phyloP scores from a whole-genome alignment of 1,140 invertebrate genomes.

The Orussus abietinus region DNA sequence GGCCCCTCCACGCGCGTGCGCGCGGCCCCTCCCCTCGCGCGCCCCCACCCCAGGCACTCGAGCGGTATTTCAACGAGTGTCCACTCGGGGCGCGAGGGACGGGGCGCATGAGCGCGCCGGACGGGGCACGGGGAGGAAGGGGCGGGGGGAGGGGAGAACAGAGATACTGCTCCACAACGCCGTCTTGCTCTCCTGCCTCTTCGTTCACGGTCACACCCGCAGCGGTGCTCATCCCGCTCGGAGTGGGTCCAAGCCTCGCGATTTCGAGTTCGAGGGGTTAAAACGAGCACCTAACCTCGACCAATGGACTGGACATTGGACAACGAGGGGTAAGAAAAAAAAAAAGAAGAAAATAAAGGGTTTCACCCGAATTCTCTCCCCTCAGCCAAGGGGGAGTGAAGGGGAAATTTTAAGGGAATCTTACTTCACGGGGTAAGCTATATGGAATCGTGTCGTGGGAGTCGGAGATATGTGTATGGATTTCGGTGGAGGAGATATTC shows the following conservation, averaged over 20 bases:
- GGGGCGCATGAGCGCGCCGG: conserved; percentile 20
- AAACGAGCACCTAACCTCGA: no score
- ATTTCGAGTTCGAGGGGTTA: background rate
- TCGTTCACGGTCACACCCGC: conserved; percentile 51
- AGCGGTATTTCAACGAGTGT: conserved; percentile 27
- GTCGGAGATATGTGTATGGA: no score
- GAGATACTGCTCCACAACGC: conserved; percentile 46
- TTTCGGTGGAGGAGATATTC: no score
- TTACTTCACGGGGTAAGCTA: no score
- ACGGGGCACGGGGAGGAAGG: conserved; percentile 16
- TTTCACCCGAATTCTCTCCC: no score
- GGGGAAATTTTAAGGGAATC: no score
- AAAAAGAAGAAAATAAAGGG: no score
- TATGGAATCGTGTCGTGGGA: no score
- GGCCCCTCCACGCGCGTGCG: no score
- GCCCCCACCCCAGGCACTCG: conserved; percentile 19
- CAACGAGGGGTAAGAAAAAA: no score
- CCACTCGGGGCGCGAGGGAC: conserved; percentile 31
- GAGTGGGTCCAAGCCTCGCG: background rate
- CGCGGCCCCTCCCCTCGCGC: conserved; percentile 17
- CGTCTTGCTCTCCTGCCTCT: conserved; percentile 47
- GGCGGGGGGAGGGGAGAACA: conserved; percentile 22
- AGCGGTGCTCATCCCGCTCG: conserved; percentile 39
- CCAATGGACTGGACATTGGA: no score
- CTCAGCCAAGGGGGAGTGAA: no score